Evolutionary conservation across 1,140 invertebrate species (phyloP), one percentile per base, ranked within the genome.

Genomic region (Parasteatoda tepidariorum): DNA sequence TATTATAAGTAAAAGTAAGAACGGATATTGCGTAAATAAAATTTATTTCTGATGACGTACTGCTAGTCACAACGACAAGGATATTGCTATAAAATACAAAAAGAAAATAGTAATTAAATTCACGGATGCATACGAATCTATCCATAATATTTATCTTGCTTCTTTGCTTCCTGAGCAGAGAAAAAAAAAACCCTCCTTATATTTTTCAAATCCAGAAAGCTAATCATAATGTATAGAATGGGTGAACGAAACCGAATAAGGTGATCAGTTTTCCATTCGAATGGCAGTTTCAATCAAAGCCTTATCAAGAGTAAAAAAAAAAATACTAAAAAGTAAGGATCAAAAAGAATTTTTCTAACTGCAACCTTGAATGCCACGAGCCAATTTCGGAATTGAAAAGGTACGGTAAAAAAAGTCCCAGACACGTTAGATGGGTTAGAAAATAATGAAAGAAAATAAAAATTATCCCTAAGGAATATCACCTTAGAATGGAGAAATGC

Each of bases 331-430:
- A 11, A 48, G 18, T n/a, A 48, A 3, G 24, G 38, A 68, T 48
- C 24, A 34, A 68, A 68, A 24, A 18, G 34, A 18, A 24, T 48
- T 41, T 68, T 68, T 38, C 33, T 33, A 33, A 26, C 33, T 34
- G 33, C 34, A 26, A 26, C 22, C 9, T 24, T 68, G 66, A 68
- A 68, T 68, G 41, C n/a, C 22, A 18, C 66, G 15, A 68, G 26
- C 66, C 66, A 68, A 38, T 68, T 68, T 30, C 66, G 34, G 38
- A 68, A 68, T 68, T 68, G 66, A 68, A 68, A 68, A 68, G 34
- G 66, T 48, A 41, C n/a, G 38, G 9, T 24, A 66, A 31, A 31
- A 2, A 68, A 68, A 68, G 9, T 38, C 38, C 3, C 30, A 28
- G 5, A 5, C 11, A 48, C 66, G 38, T 41, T 26, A 38, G 26